Evolutionary conservation across 2,888 invertebrate species (phyloP).

Genomic region (Arge pagana): DNA sequence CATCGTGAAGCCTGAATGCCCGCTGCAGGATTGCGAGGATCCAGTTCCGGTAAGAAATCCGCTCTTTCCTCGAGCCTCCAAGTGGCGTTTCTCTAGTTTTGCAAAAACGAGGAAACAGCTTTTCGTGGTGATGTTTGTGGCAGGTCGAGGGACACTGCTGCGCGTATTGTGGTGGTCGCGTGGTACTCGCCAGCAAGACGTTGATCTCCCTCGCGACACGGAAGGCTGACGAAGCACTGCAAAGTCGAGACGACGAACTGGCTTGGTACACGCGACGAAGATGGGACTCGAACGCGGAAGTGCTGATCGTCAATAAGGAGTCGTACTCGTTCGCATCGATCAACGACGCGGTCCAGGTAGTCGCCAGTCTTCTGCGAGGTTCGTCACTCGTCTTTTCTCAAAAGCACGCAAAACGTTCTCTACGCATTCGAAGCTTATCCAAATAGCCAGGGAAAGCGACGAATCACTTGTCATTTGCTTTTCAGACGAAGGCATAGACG

Average conservation of each 20-base stretch:
- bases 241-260: constrained; percentile 32
- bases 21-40: constrained; percentile 41
- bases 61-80: background rate
- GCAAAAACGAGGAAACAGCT: background rate
- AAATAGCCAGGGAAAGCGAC: background rate
- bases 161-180: constrained; percentile 49
- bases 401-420: too few relatives aligned
- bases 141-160: constrained; percentile 55
- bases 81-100: background rate
- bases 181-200: constrained; percentile 33
- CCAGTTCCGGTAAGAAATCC: constrained; percentile 42
- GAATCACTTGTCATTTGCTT: background rate
- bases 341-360: constrained; percentile 36
- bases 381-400: constrained; percentile 1
- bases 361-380: constrained; percentile 37
- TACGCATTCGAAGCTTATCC: too few relatives aligned
- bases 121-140: background rate
- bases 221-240: constrained; percentile 36
- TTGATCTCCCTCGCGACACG: constrained; percentile 36
- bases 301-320: constrained; percentile 9
- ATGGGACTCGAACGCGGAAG: constrained; percentile 26
- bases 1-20: constrained; percentile 44
- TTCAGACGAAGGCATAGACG: constrained; percentile 38
- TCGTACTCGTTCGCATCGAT: constrained; percentile 40
- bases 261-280: constrained; percentile 47